These are phyloP conservation scores for Momotus momota DNA, from an alignment of 2,797 vertebrate species.

Conservation along the genomic window DNA sequence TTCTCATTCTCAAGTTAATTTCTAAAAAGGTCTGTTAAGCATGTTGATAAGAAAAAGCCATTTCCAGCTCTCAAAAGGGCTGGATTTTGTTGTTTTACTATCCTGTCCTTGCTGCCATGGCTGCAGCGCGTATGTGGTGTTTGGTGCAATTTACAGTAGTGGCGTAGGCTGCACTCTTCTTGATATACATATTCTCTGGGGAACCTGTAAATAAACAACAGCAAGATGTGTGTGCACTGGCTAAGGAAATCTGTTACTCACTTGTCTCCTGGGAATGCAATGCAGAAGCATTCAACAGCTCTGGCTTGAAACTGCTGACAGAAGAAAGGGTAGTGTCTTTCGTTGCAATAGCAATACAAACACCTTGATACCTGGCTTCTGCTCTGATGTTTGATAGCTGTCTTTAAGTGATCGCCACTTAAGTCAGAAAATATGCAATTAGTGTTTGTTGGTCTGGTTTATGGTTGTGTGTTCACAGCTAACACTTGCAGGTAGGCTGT, in stretches of 20 bases:
- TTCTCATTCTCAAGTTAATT: background rate
- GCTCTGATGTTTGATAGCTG: conserved; percentile 6
- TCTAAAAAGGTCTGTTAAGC: background rate
- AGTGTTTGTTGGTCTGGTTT: background rate
- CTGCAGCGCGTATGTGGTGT: background rate
- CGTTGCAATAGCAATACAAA: background rate
- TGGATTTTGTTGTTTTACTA: background rate
- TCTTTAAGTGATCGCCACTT: background rate
- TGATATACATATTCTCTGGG: conserved; percentile 9
- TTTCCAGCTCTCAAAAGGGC: background rate
- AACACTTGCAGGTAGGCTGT: background rate
- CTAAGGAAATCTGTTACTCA: conserved; percentile 35
- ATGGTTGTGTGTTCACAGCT: background rate
- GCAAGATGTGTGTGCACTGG: conserved; percentile 9
- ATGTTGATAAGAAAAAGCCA: background rate
- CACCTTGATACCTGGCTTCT: background rate
- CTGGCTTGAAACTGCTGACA: background rate
- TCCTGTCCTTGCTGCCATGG: background rate
- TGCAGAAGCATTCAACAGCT: background rate
- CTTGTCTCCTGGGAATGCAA: background rate
- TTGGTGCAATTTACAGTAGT: background rate
- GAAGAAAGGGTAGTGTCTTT: conserved; percentile 16
- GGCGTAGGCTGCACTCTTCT: conserved; percentile 8
- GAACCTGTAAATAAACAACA: conserved; percentile 11
- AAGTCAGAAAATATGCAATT: background rate